Conservation (phyloP, 1,140 invertebrate genomes). For the Ptiloglossa arizonensis region DNA sequence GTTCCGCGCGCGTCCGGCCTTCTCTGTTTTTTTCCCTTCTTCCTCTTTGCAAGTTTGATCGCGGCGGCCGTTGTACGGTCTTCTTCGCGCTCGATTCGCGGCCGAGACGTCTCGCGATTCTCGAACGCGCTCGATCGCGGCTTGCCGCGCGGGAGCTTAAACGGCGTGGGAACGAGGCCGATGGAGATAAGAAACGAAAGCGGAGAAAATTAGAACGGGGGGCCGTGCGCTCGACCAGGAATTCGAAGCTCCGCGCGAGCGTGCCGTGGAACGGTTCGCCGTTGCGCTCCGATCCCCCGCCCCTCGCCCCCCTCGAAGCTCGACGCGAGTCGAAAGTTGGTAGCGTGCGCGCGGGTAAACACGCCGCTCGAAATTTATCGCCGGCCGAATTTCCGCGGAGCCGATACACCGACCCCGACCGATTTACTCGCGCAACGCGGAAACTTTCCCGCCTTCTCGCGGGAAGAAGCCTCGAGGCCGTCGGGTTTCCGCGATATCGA, state of each 20-base stretch:
- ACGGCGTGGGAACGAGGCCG: not conserved
- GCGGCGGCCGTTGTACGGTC: conserved; percentile 35
- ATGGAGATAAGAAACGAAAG: not conserved
- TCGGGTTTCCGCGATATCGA: conserved; percentile 7
- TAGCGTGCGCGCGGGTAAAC: conserved; percentile 54
- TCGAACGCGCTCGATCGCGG: conserved; percentile 7
- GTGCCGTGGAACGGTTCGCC: conserved; percentile 25
- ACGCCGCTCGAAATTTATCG: conserved; percentile 57
- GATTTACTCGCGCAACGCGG: conserved; percentile 52
- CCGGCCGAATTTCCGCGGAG: conserved; percentile 51
- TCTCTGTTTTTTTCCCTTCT: conserved; percentile 8
- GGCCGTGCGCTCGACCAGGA: not conserved
- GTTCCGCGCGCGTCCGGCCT: conserved; percentile 59
- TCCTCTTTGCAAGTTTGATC: conserved; percentile 37
- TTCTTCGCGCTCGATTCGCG: conserved; percentile 36
- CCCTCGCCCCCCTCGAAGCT: not conserved
- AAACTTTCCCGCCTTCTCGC: conserved; percentile 37
- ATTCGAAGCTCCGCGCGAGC: not conserved
- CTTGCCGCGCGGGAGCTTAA: not conserved
- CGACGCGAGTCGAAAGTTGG: conserved; percentile 42
- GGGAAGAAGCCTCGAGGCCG: conserved; percentile 7
- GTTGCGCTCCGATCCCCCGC: not conserved
- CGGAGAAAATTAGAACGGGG: conserved; percentile 42
- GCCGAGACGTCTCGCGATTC: conserved; percentile 8
- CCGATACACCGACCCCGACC: conserved; percentile 50